Evolutionary conservation across 2,113 vertebrate species (phyloP), one percentile per base, ranked within the genome.

Genomic region (Jaculus jaculus): DNA sequence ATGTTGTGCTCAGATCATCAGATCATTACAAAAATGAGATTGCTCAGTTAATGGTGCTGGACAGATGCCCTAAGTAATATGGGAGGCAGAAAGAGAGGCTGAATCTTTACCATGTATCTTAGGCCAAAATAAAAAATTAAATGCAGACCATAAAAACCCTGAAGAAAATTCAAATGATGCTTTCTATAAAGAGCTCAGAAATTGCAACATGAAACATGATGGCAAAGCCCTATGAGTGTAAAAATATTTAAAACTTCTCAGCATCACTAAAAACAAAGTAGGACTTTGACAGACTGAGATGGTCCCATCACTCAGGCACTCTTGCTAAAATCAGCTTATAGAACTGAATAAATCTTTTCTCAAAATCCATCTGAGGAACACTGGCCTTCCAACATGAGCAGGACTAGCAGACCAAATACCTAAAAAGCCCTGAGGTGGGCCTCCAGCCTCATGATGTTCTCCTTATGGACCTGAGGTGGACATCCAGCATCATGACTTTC

Each of bases 111-210:
- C 39, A 80, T 12, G 7, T 1, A 5, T 9, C 34, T 61, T 11
- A 37, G 26, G 79, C 61, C 89, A 91, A 72, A 92, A 30, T 18
- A 42, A 84, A 47, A 81, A n/a, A n/a, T 47, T 80, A 91, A 80
- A 92, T 32, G 87, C 1, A 54, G 2, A 54, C 18, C 21, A 23
- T 11, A 37, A 92, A 87, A 90, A 75, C 5, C 32, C 61, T 91
- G 47, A 39, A 73, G 82, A 88, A 92, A 87, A 79, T 71, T 60
- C 12, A 51, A 39, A 65, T 61, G 86, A 77, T 9, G 34, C 37
- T 47, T 77, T 89, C 90, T n/a, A 88, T 24, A 81, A 91, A 74
- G 93, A 84, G 73, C 90, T 96, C 84, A 58, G 21, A 32, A 96
- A 77, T n/a, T 37, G n/a, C 72, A 79, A 54, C 61, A 26, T 58